phyloP scores from a whole-genome alignment of 2,113 vertebrate genomes.

The Hassar affinis region DNA sequence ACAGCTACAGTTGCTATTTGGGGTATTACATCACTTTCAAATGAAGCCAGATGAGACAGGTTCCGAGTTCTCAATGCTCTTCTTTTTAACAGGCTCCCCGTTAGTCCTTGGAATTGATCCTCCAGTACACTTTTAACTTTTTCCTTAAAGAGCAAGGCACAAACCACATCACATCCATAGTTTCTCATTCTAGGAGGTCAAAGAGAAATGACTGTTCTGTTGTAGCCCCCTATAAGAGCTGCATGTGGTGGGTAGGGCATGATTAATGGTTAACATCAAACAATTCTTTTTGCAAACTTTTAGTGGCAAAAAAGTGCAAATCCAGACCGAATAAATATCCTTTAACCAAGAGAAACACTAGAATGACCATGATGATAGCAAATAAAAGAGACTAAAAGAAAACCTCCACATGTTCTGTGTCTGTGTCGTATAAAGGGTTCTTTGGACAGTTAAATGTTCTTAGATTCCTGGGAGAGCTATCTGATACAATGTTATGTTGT shows the following conservation, averaged over 20 bases:
- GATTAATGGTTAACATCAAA: slow-evolving; percentile 50
- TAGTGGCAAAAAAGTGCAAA: slow-evolving; percentile 6
- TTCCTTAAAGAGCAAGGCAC: slow-evolving; percentile 47
- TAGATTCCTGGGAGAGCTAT: not conserved
- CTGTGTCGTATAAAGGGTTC: slow-evolving; percentile 7
- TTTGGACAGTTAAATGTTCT: not conserved
- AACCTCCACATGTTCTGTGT: slow-evolving; percentile 1
- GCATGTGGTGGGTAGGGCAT: slow-evolving; percentile 39
- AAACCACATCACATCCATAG: slow-evolving; percentile 64
- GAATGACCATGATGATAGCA: not conserved
- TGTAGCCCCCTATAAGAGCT: slow-evolving; percentile 48
- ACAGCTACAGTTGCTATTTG: slow-evolving; percentile 65
- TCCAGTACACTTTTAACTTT: slow-evolving; percentile 57
- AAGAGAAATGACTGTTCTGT: slow-evolving; percentile 59
- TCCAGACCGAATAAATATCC: slow-evolving; percentile 10
- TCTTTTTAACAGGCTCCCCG: slow-evolving; percentile 61
- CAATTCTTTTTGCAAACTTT: slow-evolving; percentile 24
- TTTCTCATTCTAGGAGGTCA: slow-evolving; percentile 53
- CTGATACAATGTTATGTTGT: not conserved
- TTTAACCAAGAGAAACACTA: not conserved
- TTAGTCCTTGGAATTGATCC: slow-evolving; percentile 67
- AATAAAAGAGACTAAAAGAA: slow-evolving; percentile 14
- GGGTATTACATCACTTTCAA: slow-evolving; percentile 69
- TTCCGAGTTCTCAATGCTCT: slow-evolving; percentile 57
- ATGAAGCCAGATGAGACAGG: slow-evolving; percentile 56